These are phyloP conservation scores for Prenolepis imparis DNA, from an alignment of 2,888 invertebrate species.

Conservation along the genomic window DNA sequence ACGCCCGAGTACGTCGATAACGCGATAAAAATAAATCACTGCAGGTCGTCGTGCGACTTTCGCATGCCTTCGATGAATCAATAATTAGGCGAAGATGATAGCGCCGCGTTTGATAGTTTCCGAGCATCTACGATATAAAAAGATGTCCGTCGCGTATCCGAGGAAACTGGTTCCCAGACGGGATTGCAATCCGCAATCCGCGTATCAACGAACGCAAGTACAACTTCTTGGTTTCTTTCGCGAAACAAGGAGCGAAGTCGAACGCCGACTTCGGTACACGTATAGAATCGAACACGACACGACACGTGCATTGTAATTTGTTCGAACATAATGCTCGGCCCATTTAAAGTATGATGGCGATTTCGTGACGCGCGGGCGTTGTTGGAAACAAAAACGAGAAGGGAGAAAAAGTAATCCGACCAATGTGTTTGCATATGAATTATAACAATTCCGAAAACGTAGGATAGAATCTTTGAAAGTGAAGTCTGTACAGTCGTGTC, in stretches of 20 bases:
- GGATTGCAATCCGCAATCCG: conserved; percentile 58
- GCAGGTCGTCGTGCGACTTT: conserved; percentile 22
- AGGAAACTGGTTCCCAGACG: conserved; percentile 70
- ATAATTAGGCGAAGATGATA: conserved; percentile 66
- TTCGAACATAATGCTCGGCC: neutral
- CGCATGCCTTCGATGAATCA: conserved; percentile 59
- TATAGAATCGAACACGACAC: conserved; percentile 60
- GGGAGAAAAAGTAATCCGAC: neutral
- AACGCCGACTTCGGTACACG: conserved; percentile 54
- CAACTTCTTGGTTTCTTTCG: conserved; percentile 61
- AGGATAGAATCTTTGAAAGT: neutral
- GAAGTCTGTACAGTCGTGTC: neutral
- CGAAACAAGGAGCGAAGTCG: conserved; percentile 57
- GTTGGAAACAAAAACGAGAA: neutral
- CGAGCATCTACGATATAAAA: conserved; percentile 53
- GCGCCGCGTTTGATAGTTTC: conserved; percentile 10
- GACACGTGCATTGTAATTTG: conserved; percentile 32
- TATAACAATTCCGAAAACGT: neutral
- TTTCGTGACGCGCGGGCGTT: neutral
- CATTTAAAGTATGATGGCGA: neutral
- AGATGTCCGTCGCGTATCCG: conserved; percentile 35
- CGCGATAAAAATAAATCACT: conserved; percentile 35
- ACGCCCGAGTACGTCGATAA: conserved; percentile 3
- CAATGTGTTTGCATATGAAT: neutral
- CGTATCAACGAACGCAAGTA: conserved; percentile 54